Percentiles rank a stretch among this genome's conserved stretches.
Conservation (phyloP, 2,888 invertebrate species). For the Timema podura region DNA sequence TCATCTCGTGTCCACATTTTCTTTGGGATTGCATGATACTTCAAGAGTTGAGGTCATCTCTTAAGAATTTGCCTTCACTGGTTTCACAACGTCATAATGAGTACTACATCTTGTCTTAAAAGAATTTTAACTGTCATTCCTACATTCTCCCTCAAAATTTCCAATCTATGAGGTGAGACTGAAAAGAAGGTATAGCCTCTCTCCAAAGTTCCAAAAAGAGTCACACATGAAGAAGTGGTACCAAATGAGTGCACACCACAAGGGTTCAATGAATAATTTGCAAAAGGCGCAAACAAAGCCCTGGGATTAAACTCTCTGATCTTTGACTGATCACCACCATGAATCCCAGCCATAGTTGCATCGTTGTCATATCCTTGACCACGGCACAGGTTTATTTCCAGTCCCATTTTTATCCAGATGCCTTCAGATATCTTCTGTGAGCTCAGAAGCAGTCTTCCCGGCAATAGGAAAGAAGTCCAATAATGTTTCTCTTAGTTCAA, state of each 20-base stretch:
- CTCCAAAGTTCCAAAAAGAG: constrained; percentile 1
- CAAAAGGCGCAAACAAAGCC: constrained; percentile 1
- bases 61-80: too few relatives aligned
- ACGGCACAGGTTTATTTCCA: constrained; percentile 2
- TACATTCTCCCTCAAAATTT: too few relatives aligned
- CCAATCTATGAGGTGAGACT: background rate
- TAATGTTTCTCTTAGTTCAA: background rate
- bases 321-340: background rate
- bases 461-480: background rate
- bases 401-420: background rate
- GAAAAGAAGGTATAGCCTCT: background rate
- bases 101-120: too few relatives aligned
- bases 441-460: background rate
- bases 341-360: background rate
- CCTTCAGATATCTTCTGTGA: background rate
- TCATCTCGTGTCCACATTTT: too few relatives aligned
- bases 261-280: background rate
- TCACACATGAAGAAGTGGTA: background rate
- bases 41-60: too few relatives aligned
- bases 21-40: too few relatives aligned
- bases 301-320: background rate
- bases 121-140: too few relatives aligned
- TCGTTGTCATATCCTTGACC: background rate
- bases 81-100: too few relatives aligned
- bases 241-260: background rate